These are phyloP conservation scores for Eulithis prunata DNA, from an alignment of 2,888 invertebrate species.

Conservation along the genomic window DNA sequence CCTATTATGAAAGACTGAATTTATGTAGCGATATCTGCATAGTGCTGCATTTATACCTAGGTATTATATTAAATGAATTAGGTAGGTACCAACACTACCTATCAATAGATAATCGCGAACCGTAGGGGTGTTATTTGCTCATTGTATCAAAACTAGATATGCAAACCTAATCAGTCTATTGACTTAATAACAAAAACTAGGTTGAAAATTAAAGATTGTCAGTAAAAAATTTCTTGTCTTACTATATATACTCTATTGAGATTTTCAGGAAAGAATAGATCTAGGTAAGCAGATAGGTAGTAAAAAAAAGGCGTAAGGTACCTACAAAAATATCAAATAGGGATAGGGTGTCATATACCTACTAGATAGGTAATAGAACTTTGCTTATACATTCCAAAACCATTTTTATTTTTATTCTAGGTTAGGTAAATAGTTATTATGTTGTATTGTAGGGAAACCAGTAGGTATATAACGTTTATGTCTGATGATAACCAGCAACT, in stretches of 20 bases:
- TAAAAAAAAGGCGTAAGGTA: too few species aligned
- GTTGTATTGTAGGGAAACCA: too few species aligned
- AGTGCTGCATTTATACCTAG: neutral
- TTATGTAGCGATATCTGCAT: conserved; percentile 50
- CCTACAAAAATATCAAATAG: too few species aligned
- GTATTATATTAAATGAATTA: conserved; percentile 27
- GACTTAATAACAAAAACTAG: conserved; percentile 66
- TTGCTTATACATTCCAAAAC: too few species aligned
- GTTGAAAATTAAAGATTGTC: conserved; percentile 55
- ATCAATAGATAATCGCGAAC: conserved; percentile 29
- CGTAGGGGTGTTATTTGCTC: conserved; percentile 67
- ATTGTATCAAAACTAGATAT: conserved; percentile 72
- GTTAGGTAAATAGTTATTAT: too few species aligned
- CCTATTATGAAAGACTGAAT: conserved; percentile 81
- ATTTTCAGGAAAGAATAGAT: too few species aligned
- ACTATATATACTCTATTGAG: neutral
- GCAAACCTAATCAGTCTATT: conserved; percentile 73
- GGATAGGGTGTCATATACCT: too few species aligned
- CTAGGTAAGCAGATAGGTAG: neutral
- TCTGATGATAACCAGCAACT: too few species aligned
- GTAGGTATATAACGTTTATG: too few species aligned
- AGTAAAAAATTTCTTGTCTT: conserved; percentile 38
- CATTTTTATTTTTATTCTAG: too few species aligned
- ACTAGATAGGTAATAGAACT: too few species aligned
- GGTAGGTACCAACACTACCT: conserved; percentile 16